These are phyloP conservation scores for Anabacerthia variegaticeps DNA, from an alignment of 2,797 vertebrate species.

Conservation along the genomic window DNA sequence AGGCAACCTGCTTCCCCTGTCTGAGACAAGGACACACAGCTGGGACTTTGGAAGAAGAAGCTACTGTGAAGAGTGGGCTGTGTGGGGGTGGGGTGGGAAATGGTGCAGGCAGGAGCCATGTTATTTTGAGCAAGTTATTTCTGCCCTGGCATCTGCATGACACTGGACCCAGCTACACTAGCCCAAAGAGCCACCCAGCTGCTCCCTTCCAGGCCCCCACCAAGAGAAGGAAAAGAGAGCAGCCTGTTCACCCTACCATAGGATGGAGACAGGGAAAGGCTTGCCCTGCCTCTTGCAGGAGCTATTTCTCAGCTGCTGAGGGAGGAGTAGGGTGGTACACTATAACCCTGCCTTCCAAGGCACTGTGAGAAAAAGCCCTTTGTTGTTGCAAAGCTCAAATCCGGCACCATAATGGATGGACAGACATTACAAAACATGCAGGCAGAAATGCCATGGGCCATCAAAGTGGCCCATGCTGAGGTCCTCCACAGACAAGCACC, in stretches of 20 bases:
- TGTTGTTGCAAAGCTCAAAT: neutral
- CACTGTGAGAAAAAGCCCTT: neutral
- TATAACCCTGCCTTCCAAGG: neutral
- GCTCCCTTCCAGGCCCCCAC: neutral
- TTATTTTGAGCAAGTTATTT: conserved; percentile 77
- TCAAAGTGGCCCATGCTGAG: neutral
- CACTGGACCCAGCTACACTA: neutral
- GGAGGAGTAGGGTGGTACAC: neutral
- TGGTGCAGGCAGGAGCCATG: neutral
- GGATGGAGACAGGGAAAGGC: neutral
- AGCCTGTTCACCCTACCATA: neutral
- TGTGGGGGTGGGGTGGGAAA: neutral
- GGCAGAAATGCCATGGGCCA: neutral
- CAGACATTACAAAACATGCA: accelerated
- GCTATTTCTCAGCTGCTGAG: neutral
- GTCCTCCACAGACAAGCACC: neutral
- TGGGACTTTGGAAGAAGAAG: conserved; percentile 64
- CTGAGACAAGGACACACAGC: conserved; percentile 77
- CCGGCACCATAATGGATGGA: neutral
- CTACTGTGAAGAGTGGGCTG: conserved; percentile 18
- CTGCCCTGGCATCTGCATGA: neutral
- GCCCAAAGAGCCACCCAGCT: neutral
- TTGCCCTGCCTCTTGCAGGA: neutral
- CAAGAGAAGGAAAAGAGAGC: neutral
- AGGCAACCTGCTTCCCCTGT: conserved; percentile 79